Conservation (phyloP, 2,797 vertebrate species). For the Sparidentex hasta region DNA sequence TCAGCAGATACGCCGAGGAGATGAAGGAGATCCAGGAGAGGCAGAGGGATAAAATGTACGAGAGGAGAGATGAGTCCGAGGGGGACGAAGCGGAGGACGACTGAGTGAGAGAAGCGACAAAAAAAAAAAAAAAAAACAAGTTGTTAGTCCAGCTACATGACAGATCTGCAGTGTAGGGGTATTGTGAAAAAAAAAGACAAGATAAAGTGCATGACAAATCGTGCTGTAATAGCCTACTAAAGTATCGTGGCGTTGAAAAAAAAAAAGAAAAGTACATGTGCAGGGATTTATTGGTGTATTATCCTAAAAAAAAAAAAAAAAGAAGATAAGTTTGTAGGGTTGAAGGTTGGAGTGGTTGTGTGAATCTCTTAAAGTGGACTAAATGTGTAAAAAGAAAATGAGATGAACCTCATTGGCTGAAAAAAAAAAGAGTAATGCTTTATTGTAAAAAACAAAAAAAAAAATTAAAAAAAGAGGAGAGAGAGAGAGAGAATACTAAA, state of each 20-base stretch:
- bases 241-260: constrained; percentile 79
- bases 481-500: constrained; percentile 63
- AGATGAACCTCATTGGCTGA: constrained; percentile 59
- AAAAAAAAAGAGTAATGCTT: constrained; percentile 43
- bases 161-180: constrained; percentile 68
- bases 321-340: constrained; percentile 50
- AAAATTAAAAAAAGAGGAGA: constrained; percentile 17
- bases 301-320: constrained; percentile 39
- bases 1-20: constrained; percentile 95
- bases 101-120: constrained; percentile 80
- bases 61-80: constrained; percentile 94
- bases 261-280: constrained; percentile 76
- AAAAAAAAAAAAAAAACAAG: constrained; percentile 71
- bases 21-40: constrained; percentile 98
- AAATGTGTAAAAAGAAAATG: constrained; percentile 43
- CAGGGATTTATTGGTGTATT: constrained; percentile 78
- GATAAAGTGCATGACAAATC: constrained; percentile 85
- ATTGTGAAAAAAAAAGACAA: constrained; percentile 58
- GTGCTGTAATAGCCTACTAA: constrained; percentile 84
- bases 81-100: constrained; percentile 96
- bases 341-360: constrained; percentile 71
- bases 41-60: constrained; percentile 93
- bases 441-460: constrained; percentile 44
- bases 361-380: constrained; percentile 62
- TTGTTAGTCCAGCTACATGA: constrained; percentile 52